phyloP scores from a whole-genome alignment of 2,888 invertebrate genomes.

The Orchesellides sinensis region DNA sequence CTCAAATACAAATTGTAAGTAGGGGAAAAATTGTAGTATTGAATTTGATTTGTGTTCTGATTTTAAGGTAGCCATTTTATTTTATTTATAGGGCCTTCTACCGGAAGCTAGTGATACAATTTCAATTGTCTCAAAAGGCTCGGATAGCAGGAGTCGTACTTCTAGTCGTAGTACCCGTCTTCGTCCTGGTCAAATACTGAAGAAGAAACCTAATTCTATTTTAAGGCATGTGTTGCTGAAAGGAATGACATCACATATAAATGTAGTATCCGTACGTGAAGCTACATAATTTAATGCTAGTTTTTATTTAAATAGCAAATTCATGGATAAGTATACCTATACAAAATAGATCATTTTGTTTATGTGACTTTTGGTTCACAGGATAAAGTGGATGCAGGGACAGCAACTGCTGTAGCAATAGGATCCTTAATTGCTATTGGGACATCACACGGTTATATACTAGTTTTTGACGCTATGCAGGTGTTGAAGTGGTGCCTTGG shows the following conservation, averaged over 20 bases:
- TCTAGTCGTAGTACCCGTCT: slow-evolving; percentile 71
- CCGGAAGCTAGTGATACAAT: slow-evolving; percentile 74
- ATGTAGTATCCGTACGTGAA: slow-evolving; percentile 88
- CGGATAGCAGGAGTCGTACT: slow-evolving; percentile 75
- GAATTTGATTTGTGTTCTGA: background rate
- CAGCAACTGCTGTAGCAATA: slow-evolving; percentile 90
- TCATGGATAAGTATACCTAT: no score
- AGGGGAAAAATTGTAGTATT: background rate
- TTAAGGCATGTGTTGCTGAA: slow-evolving; percentile 89
- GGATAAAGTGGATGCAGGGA: slow-evolving; percentile 93
- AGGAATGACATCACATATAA: slow-evolving; percentile 91
- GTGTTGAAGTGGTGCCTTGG: slow-evolving; percentile 92
- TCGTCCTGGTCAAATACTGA: slow-evolving; percentile 36
- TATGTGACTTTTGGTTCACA: slow-evolving; percentile 76
- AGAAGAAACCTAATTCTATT: slow-evolving; percentile 80
- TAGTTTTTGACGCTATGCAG: slow-evolving; percentile 92
- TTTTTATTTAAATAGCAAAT: no score
- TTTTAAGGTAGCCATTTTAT: slow-evolving; percentile 3
- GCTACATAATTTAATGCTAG: background rate
- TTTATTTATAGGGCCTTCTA: slow-evolving; percentile 51
- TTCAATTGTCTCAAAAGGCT: slow-evolving; percentile 76
- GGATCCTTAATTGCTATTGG: slow-evolving; percentile 90
- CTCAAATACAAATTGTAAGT: slow-evolving; percentile 54
- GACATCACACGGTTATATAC: slow-evolving; percentile 93
- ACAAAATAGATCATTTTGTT: background rate